Evolutionary conservation across 2,797 vertebrate species (phyloP), one percentile per base, ranked within the genome.

Genomic region (Chrosomus eos): DNA sequence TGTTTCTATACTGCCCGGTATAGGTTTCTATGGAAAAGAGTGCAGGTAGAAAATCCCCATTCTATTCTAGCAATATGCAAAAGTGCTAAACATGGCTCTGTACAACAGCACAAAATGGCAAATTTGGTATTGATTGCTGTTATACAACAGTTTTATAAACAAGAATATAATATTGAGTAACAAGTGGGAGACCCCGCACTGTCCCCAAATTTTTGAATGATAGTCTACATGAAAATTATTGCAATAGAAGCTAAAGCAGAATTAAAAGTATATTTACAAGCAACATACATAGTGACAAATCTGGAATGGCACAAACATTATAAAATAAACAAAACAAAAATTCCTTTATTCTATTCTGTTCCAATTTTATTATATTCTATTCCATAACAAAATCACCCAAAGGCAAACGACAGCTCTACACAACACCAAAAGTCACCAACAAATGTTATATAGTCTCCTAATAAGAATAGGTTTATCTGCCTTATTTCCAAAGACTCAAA

Each of bases 401-500:
- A 53, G 60, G 23, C 33, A 76, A 38, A 11, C 43, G 3, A 11
- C 58, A 67, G 5, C 23, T 75, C 43, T 68, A 70, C 31, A 43
- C n/a, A 38, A 31, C 36, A 73, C 48, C 23, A 62, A 45, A 66
- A 33, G 9, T 45, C 13, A 7, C n/a, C 38, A 21, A 60, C n/a
- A n/a, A 48, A 73, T 18, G n/a, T 4, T 19, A 36, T 73, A 40
- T 13, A 48, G 40, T 48, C 40, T 51, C 38, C 31, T 36, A 48
- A 64, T 36, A n/a, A 73, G 48, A 18, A 33, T 5, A 33, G 33
- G 7, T 43, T n/a, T 6, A 21, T 14, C 2, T 10, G 28, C 21
- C 28, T 51, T 36, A 48, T 62, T 84, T 60, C 38, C 67, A 31
- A 26, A 60, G 53, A 26, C 28, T 80, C 81, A 58, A 86, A 55